Evolutionary conservation across 1,140 invertebrate species (phyloP), one percentile per base, ranked within the genome.

Genomic region (Drosophila rhopaloa): DNA sequence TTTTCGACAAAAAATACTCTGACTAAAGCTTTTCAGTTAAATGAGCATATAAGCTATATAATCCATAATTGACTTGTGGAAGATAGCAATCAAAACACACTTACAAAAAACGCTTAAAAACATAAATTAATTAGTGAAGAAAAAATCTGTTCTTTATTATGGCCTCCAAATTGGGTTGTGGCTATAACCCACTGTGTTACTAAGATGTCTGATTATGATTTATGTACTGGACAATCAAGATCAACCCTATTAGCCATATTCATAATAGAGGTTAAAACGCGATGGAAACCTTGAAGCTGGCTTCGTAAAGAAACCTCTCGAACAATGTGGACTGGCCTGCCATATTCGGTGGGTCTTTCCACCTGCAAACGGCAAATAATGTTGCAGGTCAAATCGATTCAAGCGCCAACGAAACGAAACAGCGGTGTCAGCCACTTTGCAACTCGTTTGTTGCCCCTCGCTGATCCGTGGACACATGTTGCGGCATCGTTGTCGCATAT

Each of bases 351-450:
- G 16, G 32, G 14, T 40, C 38, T 43, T 9, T 24, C 35, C 50
- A 70, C 62, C 66, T 55, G 66, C 66, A 38, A 46, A 58, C 46
- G 37, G 59, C 73, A 48, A 53, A 65, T 67, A 60, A 76, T 66
- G 61, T 82, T 56, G 65, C 50, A 58, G 75, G 79, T 78, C 63
- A 78, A 50, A 81, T 11, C 76, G 62, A 84, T 79, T 68, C 62
- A 63, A 59, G 73, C 75, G 51, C 53, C 46, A 68, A 66, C 51
- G 29, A 53, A 46, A 29, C 27, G 44, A 19, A 44, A 59, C 48
- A 53, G 60, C 51, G 38, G 37, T 56, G 68, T 32, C 53, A 46
- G 62, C 73, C 61, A 76, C 66, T 63, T 59, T 47, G 37, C 16
- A 71, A 83, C 40, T 27, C 47, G 19, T 54, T 71, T 53, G 40